Evolutionary conservation across 1,140 invertebrate genomes (phyloP).

Genomic region (Varroa destructor): DNA sequence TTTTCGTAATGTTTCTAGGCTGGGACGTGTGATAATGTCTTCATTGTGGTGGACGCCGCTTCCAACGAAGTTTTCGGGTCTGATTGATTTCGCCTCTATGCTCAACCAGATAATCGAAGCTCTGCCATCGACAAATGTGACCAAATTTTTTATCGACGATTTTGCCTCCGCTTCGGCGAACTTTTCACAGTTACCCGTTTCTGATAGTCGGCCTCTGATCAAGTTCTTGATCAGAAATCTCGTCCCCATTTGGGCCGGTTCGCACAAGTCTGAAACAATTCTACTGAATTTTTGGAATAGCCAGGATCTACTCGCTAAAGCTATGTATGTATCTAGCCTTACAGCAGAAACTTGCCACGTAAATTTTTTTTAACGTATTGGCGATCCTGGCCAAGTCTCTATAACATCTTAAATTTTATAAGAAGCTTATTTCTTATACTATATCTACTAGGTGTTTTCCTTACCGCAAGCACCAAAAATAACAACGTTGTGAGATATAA

Average conservation of each 20-base stretch:
- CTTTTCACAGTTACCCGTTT: neutral
- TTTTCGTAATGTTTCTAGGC: too few relatives aligned
- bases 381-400: neutral
- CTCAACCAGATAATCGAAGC: neutral
- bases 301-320: neutral
- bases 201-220: neutral
- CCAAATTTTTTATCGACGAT: neutral
- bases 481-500: too few relatives aligned
- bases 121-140: slow-evolving; percentile 1
- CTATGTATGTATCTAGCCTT: neutral
- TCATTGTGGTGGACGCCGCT: too few relatives aligned
- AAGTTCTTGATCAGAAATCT: slow-evolving; percentile 2
- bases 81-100: neutral
- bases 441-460: too few relatives aligned
- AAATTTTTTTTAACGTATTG: neutral
- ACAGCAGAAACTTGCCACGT: neutral
- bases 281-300: slow-evolving; percentile 9
- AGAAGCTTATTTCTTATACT: neutral
- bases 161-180: neutral
- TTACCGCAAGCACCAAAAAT: too few relatives aligned
- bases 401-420: neutral
- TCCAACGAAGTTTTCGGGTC: neutral
- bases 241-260: neutral
- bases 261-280: neutral
- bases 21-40: too few relatives aligned